These are phyloP conservation scores for Eristalis intricaria DNA, from an alignment of 2,888 invertebrate genomes.

Conservation along the genomic window DNA sequence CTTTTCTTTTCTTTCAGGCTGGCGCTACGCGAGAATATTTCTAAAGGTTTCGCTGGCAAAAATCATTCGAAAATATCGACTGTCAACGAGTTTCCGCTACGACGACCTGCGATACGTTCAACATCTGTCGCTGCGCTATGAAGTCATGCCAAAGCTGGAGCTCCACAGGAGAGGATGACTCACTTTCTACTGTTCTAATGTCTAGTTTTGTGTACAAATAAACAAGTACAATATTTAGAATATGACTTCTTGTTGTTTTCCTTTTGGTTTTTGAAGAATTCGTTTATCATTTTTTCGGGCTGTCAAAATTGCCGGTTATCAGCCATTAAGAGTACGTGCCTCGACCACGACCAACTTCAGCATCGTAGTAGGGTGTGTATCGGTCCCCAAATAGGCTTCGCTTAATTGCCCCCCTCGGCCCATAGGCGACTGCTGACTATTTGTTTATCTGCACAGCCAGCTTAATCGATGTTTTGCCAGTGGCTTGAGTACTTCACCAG, in stretches of 20 bases:
- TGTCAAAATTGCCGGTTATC: neutral
- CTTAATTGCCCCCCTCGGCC: neutral
- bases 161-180: constrained; percentile 36
- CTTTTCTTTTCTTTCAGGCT: constrained; percentile 51
- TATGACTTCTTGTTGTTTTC: neutral
- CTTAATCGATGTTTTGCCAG: neutral
- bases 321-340: neutral
- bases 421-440: neutral
- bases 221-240: neutral
- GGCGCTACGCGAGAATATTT: constrained; percentile 73
- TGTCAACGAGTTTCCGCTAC: constrained; percentile 72
- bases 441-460: neutral
- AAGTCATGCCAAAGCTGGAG: constrained; percentile 59
- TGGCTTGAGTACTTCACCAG: neutral
- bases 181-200: no score
- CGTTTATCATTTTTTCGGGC: no score
- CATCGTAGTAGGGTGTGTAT: neutral
- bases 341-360: neutral
- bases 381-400: no score
- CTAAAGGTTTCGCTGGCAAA: constrained; percentile 66
- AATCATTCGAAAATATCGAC: constrained; percentile 72
- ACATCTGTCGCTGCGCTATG: constrained; percentile 72
- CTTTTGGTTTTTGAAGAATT: neutral
- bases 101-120: constrained; percentile 65
- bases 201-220: neutral